Percentiles rank a stretch among this genome's conserved stretches.
Conservation (phyloP, 2,113 vertebrate species). For the Mormyrus lacerda region DNA sequence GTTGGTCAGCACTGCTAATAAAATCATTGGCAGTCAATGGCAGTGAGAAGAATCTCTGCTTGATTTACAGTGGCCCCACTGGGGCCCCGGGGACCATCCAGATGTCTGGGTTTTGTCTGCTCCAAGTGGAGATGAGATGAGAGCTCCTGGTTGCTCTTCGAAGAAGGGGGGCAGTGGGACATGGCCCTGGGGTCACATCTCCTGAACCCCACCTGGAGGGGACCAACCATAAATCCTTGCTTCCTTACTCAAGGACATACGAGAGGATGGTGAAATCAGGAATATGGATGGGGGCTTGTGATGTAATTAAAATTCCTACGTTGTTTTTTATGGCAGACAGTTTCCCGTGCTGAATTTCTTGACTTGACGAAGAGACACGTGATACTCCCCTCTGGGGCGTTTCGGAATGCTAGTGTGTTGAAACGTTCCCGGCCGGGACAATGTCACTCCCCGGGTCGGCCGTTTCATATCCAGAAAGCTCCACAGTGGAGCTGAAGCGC, state of each 20-base stretch:
- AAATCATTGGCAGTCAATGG: neutral
- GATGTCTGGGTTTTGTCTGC: slow-evolving; percentile 1
- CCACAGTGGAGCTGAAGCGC: neutral
- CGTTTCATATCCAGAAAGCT: neutral
- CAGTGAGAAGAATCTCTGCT: neutral
- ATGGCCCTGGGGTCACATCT: slow-evolving; percentile 1
- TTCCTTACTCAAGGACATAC: neutral
- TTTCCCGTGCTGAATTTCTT: neutral
- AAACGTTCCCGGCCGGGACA: neutral
- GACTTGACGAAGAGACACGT: neutral
- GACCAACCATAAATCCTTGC: neutral
- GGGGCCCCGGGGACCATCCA: neutral
- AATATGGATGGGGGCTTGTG: neutral
- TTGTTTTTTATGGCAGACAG: neutral
- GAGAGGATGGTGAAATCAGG: neutral
- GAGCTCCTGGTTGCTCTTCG: neutral
- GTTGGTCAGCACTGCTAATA: neutral
- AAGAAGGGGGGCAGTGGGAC: neutral
- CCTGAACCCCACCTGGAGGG: neutral
- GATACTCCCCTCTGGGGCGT: neutral
- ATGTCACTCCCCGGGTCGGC: neutral
- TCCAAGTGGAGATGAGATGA: slow-evolving; percentile 15
- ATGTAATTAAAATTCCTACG: neutral
- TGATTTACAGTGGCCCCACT: slow-evolving; percentile 5
- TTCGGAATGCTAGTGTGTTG: neutral